These are phyloP conservation scores for Mionectes olivaceus DNA, from an alignment of 2,797 vertebrate genomes.

Conservation along the genomic window DNA sequence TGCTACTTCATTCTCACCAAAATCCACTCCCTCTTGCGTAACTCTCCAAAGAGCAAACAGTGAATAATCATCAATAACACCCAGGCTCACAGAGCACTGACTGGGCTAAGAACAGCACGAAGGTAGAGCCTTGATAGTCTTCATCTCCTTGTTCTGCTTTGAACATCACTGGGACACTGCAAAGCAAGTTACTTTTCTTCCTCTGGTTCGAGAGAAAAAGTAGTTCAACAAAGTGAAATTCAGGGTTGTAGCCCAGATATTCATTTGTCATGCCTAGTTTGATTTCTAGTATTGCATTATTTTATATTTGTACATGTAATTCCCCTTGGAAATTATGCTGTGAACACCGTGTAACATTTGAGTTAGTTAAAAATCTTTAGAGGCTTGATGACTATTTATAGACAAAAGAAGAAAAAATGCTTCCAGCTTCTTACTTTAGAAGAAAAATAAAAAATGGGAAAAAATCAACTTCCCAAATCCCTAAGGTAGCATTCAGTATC, in stretches of 20 bases:
- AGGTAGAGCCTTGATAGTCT: not conserved
- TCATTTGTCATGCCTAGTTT: not conserved
- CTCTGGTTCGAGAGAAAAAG: not conserved
- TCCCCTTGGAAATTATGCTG: not conserved
- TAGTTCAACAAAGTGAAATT: not conserved
- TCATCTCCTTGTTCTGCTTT: not conserved
- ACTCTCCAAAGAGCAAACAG: not conserved
- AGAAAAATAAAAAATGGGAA: not conserved
- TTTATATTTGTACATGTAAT: not conserved
- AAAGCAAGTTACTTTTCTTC: not conserved
- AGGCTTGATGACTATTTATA: not conserved
- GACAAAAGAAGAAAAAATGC: not conserved
- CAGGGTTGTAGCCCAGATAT: not conserved
- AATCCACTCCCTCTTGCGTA: not conserved
- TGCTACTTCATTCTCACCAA: not conserved
- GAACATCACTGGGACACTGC: not conserved
- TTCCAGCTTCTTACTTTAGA: not conserved
- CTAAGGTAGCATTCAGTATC: not conserved
- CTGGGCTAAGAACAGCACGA: not conserved
- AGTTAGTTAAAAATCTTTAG: not conserved
- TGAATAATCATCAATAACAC: not conserved
- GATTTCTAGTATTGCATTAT: not conserved
- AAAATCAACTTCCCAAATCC: not conserved
- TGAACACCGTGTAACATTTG: not conserved
- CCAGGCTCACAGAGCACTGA: rapidly evolving